phyloP scores from a whole-genome alignment of 2,888 invertebrate genomes.

The Serripes groenlandicus region DNA sequence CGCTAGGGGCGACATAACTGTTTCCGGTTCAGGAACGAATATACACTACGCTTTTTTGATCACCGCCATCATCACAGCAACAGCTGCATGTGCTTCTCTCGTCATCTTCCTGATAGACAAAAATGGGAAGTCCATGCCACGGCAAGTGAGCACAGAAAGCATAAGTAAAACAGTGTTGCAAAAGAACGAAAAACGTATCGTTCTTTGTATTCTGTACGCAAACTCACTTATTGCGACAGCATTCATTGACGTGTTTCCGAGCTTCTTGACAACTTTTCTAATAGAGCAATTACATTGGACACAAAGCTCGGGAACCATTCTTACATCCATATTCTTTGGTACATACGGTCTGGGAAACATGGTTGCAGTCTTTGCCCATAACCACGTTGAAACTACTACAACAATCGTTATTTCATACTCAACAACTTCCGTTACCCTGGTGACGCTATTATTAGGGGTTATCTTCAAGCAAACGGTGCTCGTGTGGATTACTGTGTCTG shows the following conservation, averaged over 20 bases:
- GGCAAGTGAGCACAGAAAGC: neutral
- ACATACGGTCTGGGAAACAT: constrained; percentile 52
- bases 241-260: constrained; percentile 47
- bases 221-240: constrained; percentile 45
- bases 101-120: constrained; percentile 19
- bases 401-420: constrained; percentile 42
- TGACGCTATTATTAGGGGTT: constrained; percentile 48
- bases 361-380: constrained; percentile 45
- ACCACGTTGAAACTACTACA: constrained; percentile 45
- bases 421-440: constrained; percentile 17
- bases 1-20: no score
- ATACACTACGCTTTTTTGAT: constrained; percentile 57
- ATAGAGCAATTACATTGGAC: constrained; percentile 44
- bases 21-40: constrained; percentile 1
- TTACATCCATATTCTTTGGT: constrained; percentile 44
- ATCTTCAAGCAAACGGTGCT: constrained; percentile 32
- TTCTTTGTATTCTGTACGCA: constrained; percentile 30
- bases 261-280: constrained; percentile 47
- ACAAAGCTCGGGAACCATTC: constrained; percentile 32
- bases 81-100: constrained; percentile 14
- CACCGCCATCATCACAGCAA: constrained; percentile 28
- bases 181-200: constrained; percentile 1
- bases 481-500: constrained; percentile 54
- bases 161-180: neutral
- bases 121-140: neutral